Percentiles rank a stretch among this genome's conserved stretches.
Conservation (phyloP, 1,140 invertebrate genomes). For the Phthorimaea operculella region DNA sequence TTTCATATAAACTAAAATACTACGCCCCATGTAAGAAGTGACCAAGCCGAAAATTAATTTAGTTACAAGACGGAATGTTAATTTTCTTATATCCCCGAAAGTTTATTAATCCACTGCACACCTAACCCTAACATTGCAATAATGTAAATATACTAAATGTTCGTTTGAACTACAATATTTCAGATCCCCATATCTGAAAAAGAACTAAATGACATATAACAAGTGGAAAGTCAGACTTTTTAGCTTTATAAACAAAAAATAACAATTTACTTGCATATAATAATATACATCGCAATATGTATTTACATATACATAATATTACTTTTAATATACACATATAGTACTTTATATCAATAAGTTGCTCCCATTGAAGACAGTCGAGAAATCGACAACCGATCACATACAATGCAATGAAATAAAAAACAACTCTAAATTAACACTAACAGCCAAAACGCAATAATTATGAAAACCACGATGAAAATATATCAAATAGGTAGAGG, state of each 20-base stretch:
- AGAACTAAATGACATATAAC: constrained; percentile 53
- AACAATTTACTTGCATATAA: constrained; percentile 62
- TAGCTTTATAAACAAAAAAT: constrained; percentile 57
- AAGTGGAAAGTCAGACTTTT: constrained; percentile 64
- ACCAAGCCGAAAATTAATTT: constrained; percentile 31
- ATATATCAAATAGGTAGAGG: too few species aligned
- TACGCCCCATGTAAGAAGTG: constrained; percentile 7
- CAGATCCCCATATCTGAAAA: constrained; percentile 49
- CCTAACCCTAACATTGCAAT: constrained; percentile 39
- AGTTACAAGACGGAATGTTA: constrained; percentile 51
- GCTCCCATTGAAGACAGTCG: constrained; percentile 18
- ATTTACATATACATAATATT: constrained; percentile 67
- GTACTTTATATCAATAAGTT: constrained; percentile 52
- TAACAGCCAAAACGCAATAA: constrained; percentile 51
- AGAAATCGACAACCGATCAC: constrained; percentile 3
- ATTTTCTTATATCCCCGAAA: constrained; percentile 47
- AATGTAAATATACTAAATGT: constrained; percentile 49
- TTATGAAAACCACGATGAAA: too few species aligned
- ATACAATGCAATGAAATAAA: constrained; percentile 9
- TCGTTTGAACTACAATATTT: constrained; percentile 52
- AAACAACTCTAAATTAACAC: constrained; percentile 54
- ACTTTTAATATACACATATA: constrained; percentile 62
- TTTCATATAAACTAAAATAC: neutral
- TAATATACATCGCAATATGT: constrained; percentile 64
- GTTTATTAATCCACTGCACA: constrained; percentile 36